Evolutionary conservation across 2,888 invertebrate species (phyloP).

Genomic region (Rhabditoides inermis): DNA sequence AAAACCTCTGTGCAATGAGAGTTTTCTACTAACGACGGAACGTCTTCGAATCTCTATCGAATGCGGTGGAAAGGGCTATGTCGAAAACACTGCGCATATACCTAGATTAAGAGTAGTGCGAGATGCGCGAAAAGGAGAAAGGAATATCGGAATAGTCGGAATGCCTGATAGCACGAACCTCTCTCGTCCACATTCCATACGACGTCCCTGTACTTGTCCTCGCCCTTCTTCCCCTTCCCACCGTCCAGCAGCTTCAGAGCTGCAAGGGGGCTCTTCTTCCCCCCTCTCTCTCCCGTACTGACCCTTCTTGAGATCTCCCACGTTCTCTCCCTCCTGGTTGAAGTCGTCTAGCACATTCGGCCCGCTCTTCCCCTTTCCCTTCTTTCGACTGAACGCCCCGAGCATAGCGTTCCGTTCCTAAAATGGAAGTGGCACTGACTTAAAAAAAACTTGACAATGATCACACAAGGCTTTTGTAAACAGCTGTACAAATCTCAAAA

Average conservation of each 20-base stretch:
- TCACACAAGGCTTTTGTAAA: no score
- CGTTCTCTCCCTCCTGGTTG: slow-evolving; percentile 31
- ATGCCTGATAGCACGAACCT: no score
- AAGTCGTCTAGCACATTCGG: slow-evolving; percentile 39
- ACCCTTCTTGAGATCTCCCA: slow-evolving; percentile 33
- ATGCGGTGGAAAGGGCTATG: no score
- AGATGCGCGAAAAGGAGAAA: no score
- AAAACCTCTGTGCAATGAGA: no score
- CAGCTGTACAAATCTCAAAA: no score
- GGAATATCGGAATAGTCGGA: no score
- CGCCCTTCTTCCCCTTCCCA: slow-evolving; percentile 43
- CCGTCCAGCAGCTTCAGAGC: slow-evolving; percentile 48
- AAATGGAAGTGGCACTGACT: background rate
- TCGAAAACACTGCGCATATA: no score
- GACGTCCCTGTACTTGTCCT: slow-evolving; percentile 59
- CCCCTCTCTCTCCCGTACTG: background rate
- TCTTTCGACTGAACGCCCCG: slow-evolving; percentile 48
- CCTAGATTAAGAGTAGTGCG: no score
- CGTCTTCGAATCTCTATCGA: no score
- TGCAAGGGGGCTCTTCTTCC: slow-evolving; percentile 10
- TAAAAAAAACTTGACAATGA: no score
- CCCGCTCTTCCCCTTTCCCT: slow-evolving; percentile 39
- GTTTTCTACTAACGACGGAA: no score
- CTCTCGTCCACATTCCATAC: slow-evolving; percentile 36
- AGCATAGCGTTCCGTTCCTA: slow-evolving; percentile 60